Conservation (phyloP, 53 echinoderm and acorn worm species). For the Stichopus horrens region DNA sequence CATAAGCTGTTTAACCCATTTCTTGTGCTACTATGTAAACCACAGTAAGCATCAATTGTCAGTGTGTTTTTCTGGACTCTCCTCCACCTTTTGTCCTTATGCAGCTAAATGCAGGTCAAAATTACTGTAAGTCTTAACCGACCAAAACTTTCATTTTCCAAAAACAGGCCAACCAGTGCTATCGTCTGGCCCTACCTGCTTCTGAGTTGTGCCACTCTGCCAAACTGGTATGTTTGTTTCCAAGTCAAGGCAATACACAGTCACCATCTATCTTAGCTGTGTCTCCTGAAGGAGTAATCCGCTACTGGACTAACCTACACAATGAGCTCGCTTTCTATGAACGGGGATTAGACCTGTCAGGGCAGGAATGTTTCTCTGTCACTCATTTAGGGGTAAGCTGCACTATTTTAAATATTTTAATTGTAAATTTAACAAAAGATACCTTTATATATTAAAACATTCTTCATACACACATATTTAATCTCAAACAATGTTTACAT, state of each 20-base stretch:
- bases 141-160: not conserved
- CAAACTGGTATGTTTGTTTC: conserved; percentile 79
- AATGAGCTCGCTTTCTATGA: conserved; percentile 86
- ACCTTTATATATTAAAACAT: too few relatives aligned
- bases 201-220: conserved; percentile 93
- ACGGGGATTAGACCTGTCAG: conserved; percentile 80
- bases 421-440: too few relatives aligned
- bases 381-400: conserved; percentile 80
- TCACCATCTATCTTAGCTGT: conserved; percentile 74
- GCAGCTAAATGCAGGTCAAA: not conserved
- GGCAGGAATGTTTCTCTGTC: conserved; percentile 91
- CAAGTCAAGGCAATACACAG: conserved; percentile 66
- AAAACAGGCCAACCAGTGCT: conserved; percentile 75
- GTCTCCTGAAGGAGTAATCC: conserved; percentile 93
- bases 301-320: conserved; percentile 89
- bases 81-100: not conserved
- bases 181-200: conserved; percentile 85
- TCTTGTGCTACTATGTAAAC: too few relatives aligned
- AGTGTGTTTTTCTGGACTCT: not conserved
- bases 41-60: too few relatives aligned
- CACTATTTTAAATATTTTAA: too few relatives aligned
- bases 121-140: too few relatives aligned
- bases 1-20: not conserved
- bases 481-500: too few relatives aligned
- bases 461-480: too few relatives aligned